phyloP scores from a whole-genome alignment of 2,888 invertebrate genomes.

The Apocheima hispidaria region DNA sequence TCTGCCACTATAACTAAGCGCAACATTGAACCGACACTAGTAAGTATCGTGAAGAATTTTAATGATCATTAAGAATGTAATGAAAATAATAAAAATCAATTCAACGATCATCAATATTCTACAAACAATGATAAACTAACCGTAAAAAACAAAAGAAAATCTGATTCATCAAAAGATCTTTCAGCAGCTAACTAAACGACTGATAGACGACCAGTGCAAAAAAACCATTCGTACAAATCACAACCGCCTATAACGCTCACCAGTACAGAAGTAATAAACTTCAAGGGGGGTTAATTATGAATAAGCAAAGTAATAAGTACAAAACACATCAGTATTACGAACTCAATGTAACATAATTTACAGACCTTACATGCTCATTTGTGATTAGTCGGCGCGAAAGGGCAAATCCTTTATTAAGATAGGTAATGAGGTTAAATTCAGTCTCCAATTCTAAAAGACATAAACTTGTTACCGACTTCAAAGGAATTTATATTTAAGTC shows the following conservation, averaged over 20 bases:
- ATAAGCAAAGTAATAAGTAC: conserved; percentile 80
- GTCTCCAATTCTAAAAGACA: conserved; percentile 59
- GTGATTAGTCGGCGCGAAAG: conserved; percentile 86
- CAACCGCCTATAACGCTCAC: conserved; percentile 68
- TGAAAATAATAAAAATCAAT: conserved; percentile 38
- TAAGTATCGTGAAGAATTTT: conserved; percentile 44
- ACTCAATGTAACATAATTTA: conserved; percentile 85
- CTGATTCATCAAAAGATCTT: conserved; percentile 50
- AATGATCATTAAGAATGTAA: conserved; percentile 42
- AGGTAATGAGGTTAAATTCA: conserved; percentile 86
- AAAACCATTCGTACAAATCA: conserved; percentile 63
- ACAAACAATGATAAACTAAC: conserved; percentile 51
- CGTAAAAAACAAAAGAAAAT: conserved; percentile 49
- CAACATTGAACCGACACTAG: conserved; percentile 37
- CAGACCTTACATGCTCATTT: conserved; percentile 85
- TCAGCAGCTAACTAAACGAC: conserved; percentile 51
- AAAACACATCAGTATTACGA: conserved; percentile 76
- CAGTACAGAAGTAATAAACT: conserved; percentile 83
- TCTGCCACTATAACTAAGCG: conserved; percentile 51
- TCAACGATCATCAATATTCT: conserved; percentile 45
- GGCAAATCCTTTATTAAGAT: conserved; percentile 86
- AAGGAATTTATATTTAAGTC: conserved; percentile 67
- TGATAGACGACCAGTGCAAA: conserved; percentile 59
- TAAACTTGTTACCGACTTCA: conserved; percentile 55
- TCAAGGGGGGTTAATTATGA: conserved; percentile 85